Evolutionary conservation across 2,888 invertebrate genomes (phyloP), one percentile per base, ranked within the genome.

Genomic region (Neuroscelio doddi): DNA sequence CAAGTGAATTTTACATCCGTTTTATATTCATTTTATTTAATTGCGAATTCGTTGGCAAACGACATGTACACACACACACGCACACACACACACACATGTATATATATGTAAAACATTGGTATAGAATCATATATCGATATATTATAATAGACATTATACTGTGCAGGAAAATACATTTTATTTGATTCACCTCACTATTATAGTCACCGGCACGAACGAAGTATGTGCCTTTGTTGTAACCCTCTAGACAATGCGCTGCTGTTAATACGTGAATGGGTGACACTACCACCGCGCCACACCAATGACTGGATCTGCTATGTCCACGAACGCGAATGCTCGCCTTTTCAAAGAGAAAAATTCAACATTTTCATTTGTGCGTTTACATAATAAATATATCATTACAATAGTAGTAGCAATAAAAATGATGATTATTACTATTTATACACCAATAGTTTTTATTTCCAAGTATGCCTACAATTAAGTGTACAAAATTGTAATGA

Each of bases 121-220:
- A 10, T 10, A 5, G 45, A 39, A 46, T 39, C 39, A 30, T 46
- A 46, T 9, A 16, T n/a, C n/a, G n/a, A n/a, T n/a, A n/a, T n/a
- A n/a, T 15, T 10, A n/a, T 30, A 41, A 41, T 47, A 14, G 30
- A 56, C 36, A 41, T 9, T 32, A 47, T 16, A 42, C 41, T 32
- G 46, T 44, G 12, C 1, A 12, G 8, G 14, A 14, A 52, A 49
- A 49, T 21, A 14, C 15, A 42, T 36, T 47, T 52, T 46, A 34
- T 32, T 53, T 45, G 47, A 55, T 41, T 83, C 71, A 89, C 89
- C 78, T 90, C 88, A 0, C 89, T 88, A 77, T 93, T 89, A 77
- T 91, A 92, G 84, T 94, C 93, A 0, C 93, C 94, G 39, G 92
- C 89, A 0, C 92, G 87, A 0, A 94, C 86, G 44, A 90, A 86